These are phyloP conservation scores for Tangara arthus DNA, from an alignment of 2,797 vertebrate genomes.

Conservation along the genomic window DNA sequence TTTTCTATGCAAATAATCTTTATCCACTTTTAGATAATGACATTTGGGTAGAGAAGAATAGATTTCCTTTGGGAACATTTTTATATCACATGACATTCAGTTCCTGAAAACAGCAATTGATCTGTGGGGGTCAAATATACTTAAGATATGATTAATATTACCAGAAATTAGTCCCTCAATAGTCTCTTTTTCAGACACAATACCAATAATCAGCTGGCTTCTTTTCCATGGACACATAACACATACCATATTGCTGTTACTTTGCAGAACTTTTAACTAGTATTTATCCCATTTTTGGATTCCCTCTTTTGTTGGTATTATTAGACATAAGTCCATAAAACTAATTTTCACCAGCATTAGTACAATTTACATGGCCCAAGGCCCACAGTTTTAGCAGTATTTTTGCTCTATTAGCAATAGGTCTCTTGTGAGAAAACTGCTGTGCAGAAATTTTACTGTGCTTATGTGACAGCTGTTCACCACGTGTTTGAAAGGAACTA, in stretches of 20 bases:
- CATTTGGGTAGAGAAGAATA: constrained; percentile 32
- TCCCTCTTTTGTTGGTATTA: neutral
- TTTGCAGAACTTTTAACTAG: neutral
- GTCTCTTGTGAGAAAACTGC: neutral
- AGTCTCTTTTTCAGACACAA: constrained; percentile 13
- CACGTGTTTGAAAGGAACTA: neutral
- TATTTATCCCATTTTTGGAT: constrained; percentile 1
- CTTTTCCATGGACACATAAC: neutral
- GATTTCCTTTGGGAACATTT: constrained; percentile 46
- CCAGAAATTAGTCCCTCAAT: constrained; percentile 26
- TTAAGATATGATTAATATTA: constrained; percentile 51
- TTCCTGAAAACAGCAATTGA: constrained; percentile 55
- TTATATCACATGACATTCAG: constrained; percentile 4
- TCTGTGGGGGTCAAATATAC: constrained; percentile 19
- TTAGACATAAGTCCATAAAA: neutral
- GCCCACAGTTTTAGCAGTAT: neutral
- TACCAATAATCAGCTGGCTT: neutral
- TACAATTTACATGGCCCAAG: neutral
- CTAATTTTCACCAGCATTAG: neutral
- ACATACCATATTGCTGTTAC: neutral
- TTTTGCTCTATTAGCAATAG: neutral
- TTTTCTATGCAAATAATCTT: constrained; percentile 55
- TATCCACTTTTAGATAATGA: constrained; percentile 58
- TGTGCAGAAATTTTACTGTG: neutral
- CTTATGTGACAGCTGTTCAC: neutral